Evolutionary conservation across 2,888 invertebrate genomes (phyloP).

Genomic region (Leptopilina drosophilae): DNA sequence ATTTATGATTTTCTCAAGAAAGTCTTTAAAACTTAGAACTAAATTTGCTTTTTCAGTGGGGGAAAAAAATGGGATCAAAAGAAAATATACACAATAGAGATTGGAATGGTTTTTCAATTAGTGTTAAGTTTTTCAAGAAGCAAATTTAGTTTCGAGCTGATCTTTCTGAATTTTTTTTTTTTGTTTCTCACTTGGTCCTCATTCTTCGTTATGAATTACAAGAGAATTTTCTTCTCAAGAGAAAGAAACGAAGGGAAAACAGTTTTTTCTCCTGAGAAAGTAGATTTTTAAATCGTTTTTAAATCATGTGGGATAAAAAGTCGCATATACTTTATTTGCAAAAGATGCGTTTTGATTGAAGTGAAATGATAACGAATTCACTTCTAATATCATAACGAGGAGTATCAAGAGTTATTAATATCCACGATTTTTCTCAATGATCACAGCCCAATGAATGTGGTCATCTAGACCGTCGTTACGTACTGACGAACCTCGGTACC

Average conservation of each 20-base stretch:
- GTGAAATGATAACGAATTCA: not conserved
- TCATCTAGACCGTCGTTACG: constrained; percentile 71
- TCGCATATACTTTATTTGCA: not conserved
- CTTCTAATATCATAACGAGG: constrained; percentile 4
- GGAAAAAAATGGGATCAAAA: no score
- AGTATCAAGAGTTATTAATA: constrained; percentile 12
- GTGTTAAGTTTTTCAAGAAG: not conserved
- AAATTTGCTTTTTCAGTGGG: no score
- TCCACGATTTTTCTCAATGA: constrained; percentile 18
- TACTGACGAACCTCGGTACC: constrained; percentile 71
- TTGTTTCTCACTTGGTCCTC: constrained; percentile 10
- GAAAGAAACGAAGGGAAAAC: not conserved
- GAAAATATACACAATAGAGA: no score
- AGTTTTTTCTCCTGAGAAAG: not conserved
- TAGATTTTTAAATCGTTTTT: not conserved
- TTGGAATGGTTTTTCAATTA: no score
- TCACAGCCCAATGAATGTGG: constrained; percentile 38
- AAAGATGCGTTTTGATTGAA: not conserved
- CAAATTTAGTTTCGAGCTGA: not conserved
- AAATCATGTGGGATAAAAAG: not conserved
- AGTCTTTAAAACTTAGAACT: no score
- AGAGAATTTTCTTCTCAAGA: not conserved
- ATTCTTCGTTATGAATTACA: not conserved
- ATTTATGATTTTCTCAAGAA: not conserved
- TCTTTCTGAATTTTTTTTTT: not conserved